Evolutionary conservation across 2,797 vertebrate genomes (phyloP), one percentile per base, ranked within the genome.

Genomic region (Sebastes reedi): DNA sequence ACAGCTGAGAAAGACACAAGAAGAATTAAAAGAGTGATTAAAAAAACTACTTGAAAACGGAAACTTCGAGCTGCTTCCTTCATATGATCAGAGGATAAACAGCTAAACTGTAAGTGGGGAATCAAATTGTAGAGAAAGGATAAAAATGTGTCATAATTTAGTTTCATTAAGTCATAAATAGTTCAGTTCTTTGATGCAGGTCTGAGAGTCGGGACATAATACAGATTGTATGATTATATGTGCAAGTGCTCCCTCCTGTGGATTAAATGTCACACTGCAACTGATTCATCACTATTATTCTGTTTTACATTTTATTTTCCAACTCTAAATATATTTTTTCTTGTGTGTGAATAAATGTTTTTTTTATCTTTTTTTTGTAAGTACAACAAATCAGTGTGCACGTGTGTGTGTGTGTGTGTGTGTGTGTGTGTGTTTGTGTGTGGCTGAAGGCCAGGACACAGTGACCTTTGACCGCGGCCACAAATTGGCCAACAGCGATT

Each of bases 171-270:
- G 7, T 50, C 4, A 50, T 20, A 20, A 50, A 50, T 20, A 18
- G 18, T 8, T 50, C 8, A 50, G 46, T 18, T 42, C 39, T 39
- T 13, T 54, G 34, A 36, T 36, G 12, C 12, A 39, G 36, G 12
- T 39, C 36, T 39, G 36, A 39, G 12, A 39, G 36, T 39, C 42
- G 4, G 16, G 8, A 69, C 6, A 25, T 4, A 20, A 25, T 1
- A 8, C 9, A 4, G 36, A 59, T 36, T 4, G 22, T 8, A 42
- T 36, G 36, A 59, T 36, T 4, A 12, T 5, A 55, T 36, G 6
- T 14, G 39, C 39, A 39, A 39, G 39, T 39, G 58, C 88, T 11
- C 89, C 92, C 80, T 76, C 89, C 0, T 42, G 87, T 87, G 92
- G 89, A 72, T 4, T 0, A 59, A 59, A 59, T 1, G 1, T 11